Evolutionary conservation across 1,140 invertebrate species (phyloP).

Genomic region (Chrysopa pallens): DNA sequence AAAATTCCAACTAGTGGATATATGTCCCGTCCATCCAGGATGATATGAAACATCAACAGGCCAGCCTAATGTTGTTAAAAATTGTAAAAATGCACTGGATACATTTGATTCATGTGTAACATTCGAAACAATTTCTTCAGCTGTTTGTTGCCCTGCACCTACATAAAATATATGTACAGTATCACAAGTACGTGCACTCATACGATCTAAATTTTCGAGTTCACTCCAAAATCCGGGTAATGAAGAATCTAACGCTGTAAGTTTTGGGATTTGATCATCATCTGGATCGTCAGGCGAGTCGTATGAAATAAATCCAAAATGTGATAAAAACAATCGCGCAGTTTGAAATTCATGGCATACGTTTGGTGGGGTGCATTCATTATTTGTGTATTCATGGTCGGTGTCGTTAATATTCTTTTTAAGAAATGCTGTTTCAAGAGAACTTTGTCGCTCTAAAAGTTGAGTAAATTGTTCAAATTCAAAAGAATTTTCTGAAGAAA

Average conservation of each 20-base stretch:
- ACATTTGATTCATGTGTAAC: slow-evolving; percentile 28
- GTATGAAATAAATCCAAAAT: slow-evolving; percentile 80
- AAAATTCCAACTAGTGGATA: slow-evolving; percentile 57
- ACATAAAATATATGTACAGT: slow-evolving; percentile 94
- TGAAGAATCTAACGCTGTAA: slow-evolving; percentile 61
- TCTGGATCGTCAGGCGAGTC: slow-evolving; percentile 30
- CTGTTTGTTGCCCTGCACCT: slow-evolving; percentile 57
- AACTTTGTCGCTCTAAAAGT: slow-evolving; percentile 26
- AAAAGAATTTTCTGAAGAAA: slow-evolving; percentile 3
- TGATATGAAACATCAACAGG: slow-evolving; percentile 66
- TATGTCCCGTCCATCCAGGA: slow-evolving; percentile 79
- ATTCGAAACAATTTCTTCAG: slow-evolving; percentile 70
- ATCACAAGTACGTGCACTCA: slow-evolving; percentile 71
- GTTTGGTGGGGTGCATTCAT: slow-evolving; percentile 48
- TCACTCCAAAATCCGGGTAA: slow-evolving; percentile 52
- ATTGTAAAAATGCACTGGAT: slow-evolving; percentile 58
- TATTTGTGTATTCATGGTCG: slow-evolving; percentile 23
- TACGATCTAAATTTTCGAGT: slow-evolving; percentile 57
- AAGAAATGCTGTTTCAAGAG: slow-evolving; percentile 18
- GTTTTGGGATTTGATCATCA: slow-evolving; percentile 23
- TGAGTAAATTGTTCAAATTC: slow-evolving; percentile 35
- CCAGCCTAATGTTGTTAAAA: slow-evolving; percentile 69
- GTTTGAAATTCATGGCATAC: slow-evolving; percentile 85
- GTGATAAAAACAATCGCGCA: slow-evolving; percentile 78
- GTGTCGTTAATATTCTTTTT: slow-evolving; percentile 15